Evolutionary conservation across 2,113 vertebrate genomes (phyloP).

Genomic region (Callospermophilus lateralis): DNA sequence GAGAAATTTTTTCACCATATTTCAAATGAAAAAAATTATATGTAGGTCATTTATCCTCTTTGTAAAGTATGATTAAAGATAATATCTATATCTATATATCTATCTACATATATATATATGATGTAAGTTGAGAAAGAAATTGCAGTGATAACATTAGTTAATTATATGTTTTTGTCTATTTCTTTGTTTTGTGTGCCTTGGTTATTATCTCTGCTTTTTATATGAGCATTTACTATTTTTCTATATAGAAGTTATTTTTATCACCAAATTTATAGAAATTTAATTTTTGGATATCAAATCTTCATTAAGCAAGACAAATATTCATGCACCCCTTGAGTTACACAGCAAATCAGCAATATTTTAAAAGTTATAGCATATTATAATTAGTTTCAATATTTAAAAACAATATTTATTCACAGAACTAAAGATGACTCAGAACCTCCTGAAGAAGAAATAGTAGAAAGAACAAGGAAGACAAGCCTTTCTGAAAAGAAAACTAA

Average conservation of each 20-base stretch:
- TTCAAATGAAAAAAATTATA: background rate
- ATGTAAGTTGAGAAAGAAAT: background rate
- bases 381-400: background rate
- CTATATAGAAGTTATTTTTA: slow-evolving; percentile 20
- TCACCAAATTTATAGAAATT: too few relatives aligned
- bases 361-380: background rate
- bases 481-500: slow-evolving; percentile 90
- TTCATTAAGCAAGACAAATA: background rate
- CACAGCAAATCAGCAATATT: background rate
- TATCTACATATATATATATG: background rate
- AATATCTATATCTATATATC: background rate
- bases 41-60: background rate
- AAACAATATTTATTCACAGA: slow-evolving; percentile 84
- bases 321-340: background rate
- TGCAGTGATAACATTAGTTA: background rate
- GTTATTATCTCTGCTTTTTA: background rate
- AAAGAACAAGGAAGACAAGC: slow-evolving; percentile 88
- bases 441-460: slow-evolving; percentile 84
- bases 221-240: slow-evolving; percentile 1
- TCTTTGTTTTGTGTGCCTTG: background rate
- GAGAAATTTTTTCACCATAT: background rate
- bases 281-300: background rate
- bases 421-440: slow-evolving; percentile 81
- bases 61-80: background rate
- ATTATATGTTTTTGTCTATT: background rate